A percentile compares a stretch with the other conserved stretches of the same genome.
Evolutionary conservation across 2,888 invertebrate genomes (phyloP).

Genomic region (Lepidocyrtinus sp.): DNA sequence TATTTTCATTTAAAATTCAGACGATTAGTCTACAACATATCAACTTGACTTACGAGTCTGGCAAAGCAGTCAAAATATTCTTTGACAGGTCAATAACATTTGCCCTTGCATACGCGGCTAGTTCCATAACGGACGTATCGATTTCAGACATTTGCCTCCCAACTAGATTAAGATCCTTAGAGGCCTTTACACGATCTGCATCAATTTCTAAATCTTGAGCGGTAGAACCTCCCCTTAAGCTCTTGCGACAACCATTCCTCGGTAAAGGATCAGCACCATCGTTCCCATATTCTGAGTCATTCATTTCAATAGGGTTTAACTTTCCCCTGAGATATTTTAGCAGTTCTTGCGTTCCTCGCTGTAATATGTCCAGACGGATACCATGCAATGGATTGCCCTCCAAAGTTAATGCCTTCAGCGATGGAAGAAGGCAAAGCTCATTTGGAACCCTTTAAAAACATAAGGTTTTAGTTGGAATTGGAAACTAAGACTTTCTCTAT

Average conservation of each 20-base stretch:
- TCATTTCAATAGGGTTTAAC: slow-evolving; percentile 37
- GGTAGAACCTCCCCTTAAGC: slow-evolving; percentile 46
- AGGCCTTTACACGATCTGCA: slow-evolving; percentile 62
- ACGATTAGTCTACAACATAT: background rate
- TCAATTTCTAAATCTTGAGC: slow-evolving; percentile 63
- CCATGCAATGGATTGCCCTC: slow-evolving; percentile 90
- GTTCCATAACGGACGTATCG: slow-evolving; percentile 81
- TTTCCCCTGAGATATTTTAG: slow-evolving; percentile 78
- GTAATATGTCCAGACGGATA: slow-evolving; percentile 86
- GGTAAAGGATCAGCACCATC: slow-evolving; percentile 12
- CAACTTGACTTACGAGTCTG: slow-evolving; percentile 77
- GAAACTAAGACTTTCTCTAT: no score
- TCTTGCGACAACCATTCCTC: slow-evolving; percentile 31
- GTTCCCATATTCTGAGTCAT: slow-evolving; percentile 24
- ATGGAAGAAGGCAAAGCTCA: slow-evolving; percentile 80
- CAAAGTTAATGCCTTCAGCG: slow-evolving; percentile 85
- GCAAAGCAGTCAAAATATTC: slow-evolving; percentile 82
- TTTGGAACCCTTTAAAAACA: slow-evolving; percentile 77
- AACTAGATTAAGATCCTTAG: slow-evolving; percentile 76
- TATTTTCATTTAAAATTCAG: slow-evolving; percentile 62
- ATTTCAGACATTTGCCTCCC: slow-evolving; percentile 78
- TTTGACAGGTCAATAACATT: slow-evolving; percentile 85
- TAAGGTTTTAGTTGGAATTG: no score
- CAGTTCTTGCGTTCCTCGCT: slow-evolving; percentile 86
- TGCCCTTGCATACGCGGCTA: slow-evolving; percentile 82